Conservation (phyloP, 2,797 vertebrate species). For the Argya squamiceps region DNA sequence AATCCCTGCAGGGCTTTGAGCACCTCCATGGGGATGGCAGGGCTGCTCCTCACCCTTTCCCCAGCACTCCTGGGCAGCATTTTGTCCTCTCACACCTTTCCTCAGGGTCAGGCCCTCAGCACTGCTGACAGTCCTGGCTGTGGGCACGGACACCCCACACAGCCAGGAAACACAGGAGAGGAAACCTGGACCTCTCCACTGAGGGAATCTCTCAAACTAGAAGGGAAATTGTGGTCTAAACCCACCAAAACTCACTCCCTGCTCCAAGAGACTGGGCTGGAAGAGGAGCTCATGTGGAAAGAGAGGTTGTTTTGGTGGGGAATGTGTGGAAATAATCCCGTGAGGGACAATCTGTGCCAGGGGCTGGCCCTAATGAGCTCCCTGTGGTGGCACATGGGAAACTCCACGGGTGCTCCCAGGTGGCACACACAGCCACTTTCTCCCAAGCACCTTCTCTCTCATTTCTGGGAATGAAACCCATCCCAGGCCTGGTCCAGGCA, state of each 20-base stretch:
- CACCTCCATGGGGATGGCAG: background rate
- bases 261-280: background rate
- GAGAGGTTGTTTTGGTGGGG: background rate
- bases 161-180: background rate
- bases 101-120: accelerated
- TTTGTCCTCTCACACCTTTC: background rate
- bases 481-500: background rate
- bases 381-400: background rate
- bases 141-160: background rate
- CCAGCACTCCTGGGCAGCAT: background rate
- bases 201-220: background rate
- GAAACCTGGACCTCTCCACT: background rate
- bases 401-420: background rate
- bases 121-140: too few relatives aligned
- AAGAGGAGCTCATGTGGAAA: background rate
- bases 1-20: background rate
- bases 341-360: background rate
- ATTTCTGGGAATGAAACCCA: background rate
- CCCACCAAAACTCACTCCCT: background rate
- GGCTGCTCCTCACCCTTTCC: background rate
- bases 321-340: background rate
- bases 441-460: background rate
- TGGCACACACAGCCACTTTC: background rate
- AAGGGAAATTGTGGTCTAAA: background rate
- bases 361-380: background rate